phyloP scores from a whole-genome alignment of 2,113 vertebrate genomes.

The Oxygymnocypris stewartii region DNA sequence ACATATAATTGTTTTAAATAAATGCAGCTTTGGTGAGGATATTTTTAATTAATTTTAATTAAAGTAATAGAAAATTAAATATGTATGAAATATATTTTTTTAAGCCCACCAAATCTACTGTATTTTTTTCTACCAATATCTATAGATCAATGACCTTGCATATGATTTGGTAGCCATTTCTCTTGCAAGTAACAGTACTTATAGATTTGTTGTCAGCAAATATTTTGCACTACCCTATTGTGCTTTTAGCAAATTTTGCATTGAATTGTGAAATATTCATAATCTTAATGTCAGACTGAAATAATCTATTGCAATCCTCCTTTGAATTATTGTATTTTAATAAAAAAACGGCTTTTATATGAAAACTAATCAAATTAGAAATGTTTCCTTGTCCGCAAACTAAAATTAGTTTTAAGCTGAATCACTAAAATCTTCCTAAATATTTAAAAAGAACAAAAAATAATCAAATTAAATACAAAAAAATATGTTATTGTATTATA shows the following conservation, averaged over 20 bases:
- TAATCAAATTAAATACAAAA: not conserved
- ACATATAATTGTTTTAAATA: no score
- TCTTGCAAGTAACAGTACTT: not conserved
- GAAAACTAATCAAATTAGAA: not conserved
- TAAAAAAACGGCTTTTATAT: no score
- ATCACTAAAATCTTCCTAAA: not conserved
- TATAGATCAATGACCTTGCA: not conserved
- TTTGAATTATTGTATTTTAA: no score
- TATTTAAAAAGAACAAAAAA: not conserved
- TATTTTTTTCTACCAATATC: no score
- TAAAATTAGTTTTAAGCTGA: not conserved
- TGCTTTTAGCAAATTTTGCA: not conserved
- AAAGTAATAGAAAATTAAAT: not conserved
- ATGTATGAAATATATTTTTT: not conserved
- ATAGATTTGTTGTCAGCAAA: not conserved
- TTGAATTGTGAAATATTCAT: not conserved
- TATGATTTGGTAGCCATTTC: not conserved
- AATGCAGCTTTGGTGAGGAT: not conserved
- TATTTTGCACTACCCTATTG: not conserved
- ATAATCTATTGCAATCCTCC: not conserved
- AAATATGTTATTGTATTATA: no score
- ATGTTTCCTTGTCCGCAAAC: not conserved
- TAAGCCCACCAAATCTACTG: no score
- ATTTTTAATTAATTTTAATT: not conserved
- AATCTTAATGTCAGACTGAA: no score